These are phyloP conservation scores for Euura saliciscinereae DNA, from an alignment of 1,140 invertebrate genomes.

Conservation along the genomic window DNA sequence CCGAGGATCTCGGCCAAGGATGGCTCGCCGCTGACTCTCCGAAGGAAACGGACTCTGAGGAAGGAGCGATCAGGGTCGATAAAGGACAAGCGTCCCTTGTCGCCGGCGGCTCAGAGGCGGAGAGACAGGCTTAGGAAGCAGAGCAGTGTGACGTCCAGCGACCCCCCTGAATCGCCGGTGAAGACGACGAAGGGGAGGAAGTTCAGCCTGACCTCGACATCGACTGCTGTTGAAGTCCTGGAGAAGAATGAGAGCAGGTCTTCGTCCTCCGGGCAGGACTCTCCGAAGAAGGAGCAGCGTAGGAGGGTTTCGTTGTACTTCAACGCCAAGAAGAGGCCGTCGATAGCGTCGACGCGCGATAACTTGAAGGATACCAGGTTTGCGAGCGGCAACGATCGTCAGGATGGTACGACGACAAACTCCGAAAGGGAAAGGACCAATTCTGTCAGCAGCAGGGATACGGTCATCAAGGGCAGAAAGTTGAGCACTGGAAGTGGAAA, in stretches of 20 bases:
- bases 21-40: slow-evolving; percentile 23
- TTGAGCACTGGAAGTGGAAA: slow-evolving; percentile 69
- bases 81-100: slow-evolving; percentile 27
- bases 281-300: slow-evolving; percentile 45
- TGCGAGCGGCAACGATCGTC: slow-evolving; percentile 38
- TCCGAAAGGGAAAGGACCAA: slow-evolving; percentile 74
- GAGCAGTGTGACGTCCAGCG: slow-evolving; percentile 30
- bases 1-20: slow-evolving; percentile 17
- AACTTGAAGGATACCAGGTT: slow-evolving; percentile 27
- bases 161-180: slow-evolving; percentile 27
- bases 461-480: slow-evolving; percentile 64
- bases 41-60: slow-evolving; percentile 20
- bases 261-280: slow-evolving; percentile 55
- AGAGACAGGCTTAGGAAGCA: slow-evolving; percentile 42
- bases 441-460: slow-evolving; percentile 67
- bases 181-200: slow-evolving; percentile 23
- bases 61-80: slow-evolving; percentile 23
- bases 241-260: slow-evolving; percentile 54
- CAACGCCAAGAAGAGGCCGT: slow-evolving; percentile 47
- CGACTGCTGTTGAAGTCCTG: slow-evolving; percentile 28
- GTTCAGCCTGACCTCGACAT: slow-evolving; percentile 17
- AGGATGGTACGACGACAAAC: slow-evolving; percentile 59
- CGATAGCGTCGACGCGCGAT: slow-evolving; percentile 42
- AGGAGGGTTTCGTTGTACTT: slow-evolving; percentile 44
- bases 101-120: slow-evolving; percentile 29